A percentile compares a stretch with the other conserved stretches of the same genome.
phyloP scores from a whole-genome alignment of 2,113 vertebrate species.

The Siniperca knerii region DNA sequence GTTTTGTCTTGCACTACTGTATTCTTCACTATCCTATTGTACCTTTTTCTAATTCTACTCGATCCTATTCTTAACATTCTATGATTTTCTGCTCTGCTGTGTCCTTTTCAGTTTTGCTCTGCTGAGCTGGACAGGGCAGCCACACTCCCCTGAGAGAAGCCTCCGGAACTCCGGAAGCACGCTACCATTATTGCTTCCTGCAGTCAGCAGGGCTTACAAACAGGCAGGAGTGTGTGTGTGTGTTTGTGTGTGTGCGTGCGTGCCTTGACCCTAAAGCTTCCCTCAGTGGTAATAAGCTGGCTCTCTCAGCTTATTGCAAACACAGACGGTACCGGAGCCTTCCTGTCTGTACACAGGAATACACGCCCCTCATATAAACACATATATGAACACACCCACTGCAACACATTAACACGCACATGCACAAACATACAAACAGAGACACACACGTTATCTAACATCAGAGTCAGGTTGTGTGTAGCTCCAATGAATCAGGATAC shows the following conservation, averaged over 20 bases:
- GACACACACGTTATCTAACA: neutral
- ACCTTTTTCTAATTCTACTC: slow-evolving; percentile 3
- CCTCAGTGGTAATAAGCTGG: slow-evolving; percentile 57
- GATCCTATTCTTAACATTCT: slow-evolving; percentile 3
- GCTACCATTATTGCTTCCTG: slow-evolving; percentile 79
- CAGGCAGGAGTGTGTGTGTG: slow-evolving; percentile 43
- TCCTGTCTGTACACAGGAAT: slow-evolving; percentile 57
- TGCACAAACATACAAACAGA: neutral
- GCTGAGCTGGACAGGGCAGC: slow-evolving; percentile 73
- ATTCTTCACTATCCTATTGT: neutral
- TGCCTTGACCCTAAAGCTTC: slow-evolving; percentile 67
- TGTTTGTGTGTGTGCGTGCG: slow-evolving; percentile 32
- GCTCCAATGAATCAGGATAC: neutral
- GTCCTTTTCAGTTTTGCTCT: slow-evolving; percentile 61
- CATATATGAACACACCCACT: slow-evolving; percentile 7
- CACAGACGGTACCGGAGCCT: slow-evolving; percentile 67
- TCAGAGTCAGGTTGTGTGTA: neutral
- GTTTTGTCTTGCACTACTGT: neutral
- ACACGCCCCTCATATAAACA: slow-evolving; percentile 32
- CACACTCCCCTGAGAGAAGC: slow-evolving; percentile 67
- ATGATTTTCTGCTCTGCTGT: slow-evolving; percentile 61
- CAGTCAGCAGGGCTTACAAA: slow-evolving; percentile 72
- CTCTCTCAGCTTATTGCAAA: slow-evolving; percentile 70
- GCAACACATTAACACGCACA: slow-evolving; percentile 1
- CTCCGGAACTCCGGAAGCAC: slow-evolving; percentile 75